Percentiles rank a stretch among this genome's conserved stretches.
phyloP scores from a whole-genome alignment of 2,113 vertebrate species.

The Crotalus helleri region DNA sequence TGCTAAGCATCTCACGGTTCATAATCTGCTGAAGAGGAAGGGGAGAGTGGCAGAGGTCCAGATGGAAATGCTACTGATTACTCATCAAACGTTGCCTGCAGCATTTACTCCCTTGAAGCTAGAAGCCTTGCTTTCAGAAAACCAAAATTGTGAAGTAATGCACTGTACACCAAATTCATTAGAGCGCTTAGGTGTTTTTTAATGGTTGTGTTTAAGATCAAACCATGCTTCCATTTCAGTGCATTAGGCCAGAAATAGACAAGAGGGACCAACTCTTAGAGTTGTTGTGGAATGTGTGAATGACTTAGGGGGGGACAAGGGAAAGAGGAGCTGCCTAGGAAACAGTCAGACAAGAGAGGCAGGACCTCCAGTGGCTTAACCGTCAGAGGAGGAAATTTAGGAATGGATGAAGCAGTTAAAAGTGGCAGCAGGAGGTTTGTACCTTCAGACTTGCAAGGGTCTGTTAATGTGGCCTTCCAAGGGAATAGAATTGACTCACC shows the following conservation, averaged over 20 bases:
- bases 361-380: too few relatives aligned
- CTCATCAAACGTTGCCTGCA: background rate
- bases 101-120: background rate
- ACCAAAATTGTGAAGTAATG: background rate
- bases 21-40: background rate
- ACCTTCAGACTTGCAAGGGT: too few relatives aligned
- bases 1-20: background rate
- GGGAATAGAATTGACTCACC: too few relatives aligned
- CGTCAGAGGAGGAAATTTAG: too few relatives aligned
- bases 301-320: too few relatives aligned
- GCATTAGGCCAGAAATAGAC: background rate
- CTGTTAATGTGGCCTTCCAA: too few relatives aligned
- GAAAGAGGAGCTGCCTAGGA: too few relatives aligned
- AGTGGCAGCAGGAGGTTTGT: too few relatives aligned
- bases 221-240: background rate
- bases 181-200: background rate
- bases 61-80: background rate
- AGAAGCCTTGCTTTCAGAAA: background rate
- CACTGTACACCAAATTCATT: background rate
- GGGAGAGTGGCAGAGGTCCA: background rate
- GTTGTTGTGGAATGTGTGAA: too few relatives aligned
- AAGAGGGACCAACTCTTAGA: background rate
- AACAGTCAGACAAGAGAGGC: too few relatives aligned
- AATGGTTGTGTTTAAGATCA: background rate
- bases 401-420: too few relatives aligned